Percentiles rank a stretch among this genome's conserved stretches.
These are phyloP conservation scores for Lycaena phlaeas DNA, from an alignment of 2,888 invertebrate species.

Conservation along the genomic window DNA sequence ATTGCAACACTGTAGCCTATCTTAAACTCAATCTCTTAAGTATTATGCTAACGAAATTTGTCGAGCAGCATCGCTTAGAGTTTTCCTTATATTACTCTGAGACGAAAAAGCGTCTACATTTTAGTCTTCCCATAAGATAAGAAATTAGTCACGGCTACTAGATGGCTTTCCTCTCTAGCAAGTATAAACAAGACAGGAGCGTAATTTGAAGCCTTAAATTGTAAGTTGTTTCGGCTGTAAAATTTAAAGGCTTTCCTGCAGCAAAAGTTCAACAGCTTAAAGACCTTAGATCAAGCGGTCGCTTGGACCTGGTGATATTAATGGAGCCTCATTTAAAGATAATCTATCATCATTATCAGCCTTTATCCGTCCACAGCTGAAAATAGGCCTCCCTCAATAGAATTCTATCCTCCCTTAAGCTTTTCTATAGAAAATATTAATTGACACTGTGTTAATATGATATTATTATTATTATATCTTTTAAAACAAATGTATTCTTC, in stretches of 20 bases:
- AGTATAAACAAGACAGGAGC: background rate
- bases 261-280: too few species aligned
- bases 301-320: too few species aligned
- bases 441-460: too few species aligned
- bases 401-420: too few species aligned
- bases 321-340: too few species aligned
- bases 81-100: background rate
- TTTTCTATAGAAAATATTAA: too few species aligned
- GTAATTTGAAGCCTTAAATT: constrained; percentile 5
- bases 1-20: background rate
- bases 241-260: constrained; percentile 1
- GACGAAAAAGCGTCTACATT: background rate
- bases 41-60: constrained; percentile 3
- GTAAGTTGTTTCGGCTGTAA: constrained; percentile 3
- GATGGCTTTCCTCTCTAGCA: constrained; percentile 1
- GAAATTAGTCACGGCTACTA: constrained; percentile 3
- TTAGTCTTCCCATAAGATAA: background rate
- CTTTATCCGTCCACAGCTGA: too few species aligned
- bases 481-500: too few species aligned
- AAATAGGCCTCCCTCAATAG: too few species aligned
- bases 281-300: too few species aligned
- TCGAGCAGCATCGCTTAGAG: background rate
- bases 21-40: background rate
- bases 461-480: too few species aligned
- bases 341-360: too few species aligned